Base-by-base conservation (phyloP, 23 tunicate species). In the Phallusia fumigata region DNA sequence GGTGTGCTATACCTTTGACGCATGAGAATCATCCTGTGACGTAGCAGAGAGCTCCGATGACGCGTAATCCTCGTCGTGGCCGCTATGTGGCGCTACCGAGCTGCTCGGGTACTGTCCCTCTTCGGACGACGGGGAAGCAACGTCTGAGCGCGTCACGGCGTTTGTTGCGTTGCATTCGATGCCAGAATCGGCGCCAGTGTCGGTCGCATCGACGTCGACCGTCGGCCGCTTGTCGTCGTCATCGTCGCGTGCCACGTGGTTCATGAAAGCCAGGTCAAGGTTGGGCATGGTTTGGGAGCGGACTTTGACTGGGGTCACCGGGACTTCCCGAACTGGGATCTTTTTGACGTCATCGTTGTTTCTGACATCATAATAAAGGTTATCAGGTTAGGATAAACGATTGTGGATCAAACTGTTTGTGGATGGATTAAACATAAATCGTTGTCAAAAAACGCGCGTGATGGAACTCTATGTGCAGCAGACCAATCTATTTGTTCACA, bases 21-120 rank as follows among this genome's bases (percentile, higher is more conserved):
- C 73, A 8, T 47, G 83, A 6, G 83, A n/a, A n/a, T 69, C 76
- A 15, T 81, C 77, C 12, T 81, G 84, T 52, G 84, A 81, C 52
- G 84, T 58, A 22, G 76, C 77, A 65, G 84, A 81, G 31, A 81
- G 30, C 51, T 81, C 77, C 31, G 84, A 69, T 73, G 84, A 81
- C 84, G 76, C 58, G 73, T 79, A 79, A 28, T 79, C 83, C 6
- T 79, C 83, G 6, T 79, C 83, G 83, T 79, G 83, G 21, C 80
- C 47, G 83, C 83, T 33, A 12, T 52, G 52, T 52, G 83, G 51
- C 83, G 73, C 72, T 52, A 52, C 26, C 18, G 83, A 79, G 83
- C 72, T 47, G 33, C 31, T 31, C 35, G 65, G 72, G 35, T 79
- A 33, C 31, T 33, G 77, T 19, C 77, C 83, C 35, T 79, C 36